Conservation (phyloP, 2,888 invertebrate genomes). For the Philonicus albiceps region DNA sequence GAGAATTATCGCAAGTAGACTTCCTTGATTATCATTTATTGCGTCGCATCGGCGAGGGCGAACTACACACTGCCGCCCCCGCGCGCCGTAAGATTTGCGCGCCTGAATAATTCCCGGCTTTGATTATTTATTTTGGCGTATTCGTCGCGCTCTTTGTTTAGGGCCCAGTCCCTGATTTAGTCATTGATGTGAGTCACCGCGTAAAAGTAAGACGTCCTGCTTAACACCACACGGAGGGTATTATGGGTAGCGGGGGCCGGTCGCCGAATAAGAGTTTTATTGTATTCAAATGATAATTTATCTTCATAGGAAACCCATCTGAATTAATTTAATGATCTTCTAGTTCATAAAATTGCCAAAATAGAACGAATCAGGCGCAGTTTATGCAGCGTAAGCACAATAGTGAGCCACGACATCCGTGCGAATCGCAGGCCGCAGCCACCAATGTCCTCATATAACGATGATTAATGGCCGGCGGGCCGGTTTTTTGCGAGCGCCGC, state of each 20-base stretch:
- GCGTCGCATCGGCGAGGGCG: neutral
- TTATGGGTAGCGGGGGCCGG: neutral
- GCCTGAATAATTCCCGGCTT: constrained; percentile 8
- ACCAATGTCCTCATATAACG: constrained; percentile 39
- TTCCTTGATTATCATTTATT: constrained; percentile 37
- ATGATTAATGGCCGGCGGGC: constrained; percentile 43
- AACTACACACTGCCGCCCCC: neutral
- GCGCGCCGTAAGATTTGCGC: too few relatives aligned
- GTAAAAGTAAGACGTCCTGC: constrained; percentile 18
- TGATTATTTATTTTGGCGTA: neutral
- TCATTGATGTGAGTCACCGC: constrained; percentile 29
- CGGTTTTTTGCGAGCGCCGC: neutral
- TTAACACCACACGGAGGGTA: constrained; percentile 7
- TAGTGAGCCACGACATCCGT: neutral
- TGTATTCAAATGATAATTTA: constrained; percentile 48
- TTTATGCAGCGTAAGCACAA: constrained; percentile 2
- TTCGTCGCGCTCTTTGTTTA: neutral
- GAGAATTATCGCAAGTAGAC: constrained; percentile 28
- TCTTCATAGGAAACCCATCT: constrained; percentile 42
- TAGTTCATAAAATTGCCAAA: constrained; percentile 44
- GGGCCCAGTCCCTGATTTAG: neutral
- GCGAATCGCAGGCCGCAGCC: neutral
- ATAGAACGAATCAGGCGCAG: constrained; percentile 31
- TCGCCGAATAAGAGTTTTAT: constrained; percentile 40
- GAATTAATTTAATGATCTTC: constrained; percentile 48